These are phyloP conservation scores for Oncorhynchus gorbuscha DNA, from an alignment of 2,113 vertebrate species.

Conservation along the genomic window DNA sequence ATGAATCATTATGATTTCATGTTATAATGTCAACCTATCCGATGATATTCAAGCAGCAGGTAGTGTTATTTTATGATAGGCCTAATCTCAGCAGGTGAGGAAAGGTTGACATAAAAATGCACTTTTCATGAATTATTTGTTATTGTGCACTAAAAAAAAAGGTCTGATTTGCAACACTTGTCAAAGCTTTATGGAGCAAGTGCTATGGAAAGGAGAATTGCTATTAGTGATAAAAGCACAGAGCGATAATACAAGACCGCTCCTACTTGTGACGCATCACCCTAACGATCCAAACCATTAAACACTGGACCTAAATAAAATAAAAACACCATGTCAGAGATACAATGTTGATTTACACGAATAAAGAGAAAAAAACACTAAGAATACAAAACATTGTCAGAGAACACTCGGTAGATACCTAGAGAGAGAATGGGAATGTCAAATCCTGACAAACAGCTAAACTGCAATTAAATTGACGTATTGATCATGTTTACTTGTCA, in stretches of 20 bases:
- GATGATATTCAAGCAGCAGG: background rate
- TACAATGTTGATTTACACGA: too few species aligned
- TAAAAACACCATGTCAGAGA: too few species aligned
- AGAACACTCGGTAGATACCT: too few species aligned
- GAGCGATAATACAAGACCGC: background rate
- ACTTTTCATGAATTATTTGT: slow-evolving; percentile 60
- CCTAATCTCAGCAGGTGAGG: slow-evolving; percentile 6
- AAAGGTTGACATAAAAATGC: slow-evolving; percentile 45
- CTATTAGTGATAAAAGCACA: slow-evolving; percentile 29
- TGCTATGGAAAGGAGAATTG: slow-evolving; percentile 34
- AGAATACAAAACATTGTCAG: too few species aligned
- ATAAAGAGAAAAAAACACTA: too few species aligned
- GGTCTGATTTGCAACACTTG: slow-evolving; percentile 37
- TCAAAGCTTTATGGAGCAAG: slow-evolving; percentile 22
- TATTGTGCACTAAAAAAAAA: slow-evolving; percentile 36
- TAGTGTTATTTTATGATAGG: background rate
- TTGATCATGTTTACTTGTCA: too few species aligned
- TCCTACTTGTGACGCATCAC: background rate
- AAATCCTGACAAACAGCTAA: too few species aligned
- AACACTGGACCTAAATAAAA: background rate
- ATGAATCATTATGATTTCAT: slow-evolving; percentile 11
- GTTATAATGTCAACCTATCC: slow-evolving; percentile 23
- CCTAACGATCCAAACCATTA: background rate
- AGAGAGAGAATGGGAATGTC: too few species aligned
- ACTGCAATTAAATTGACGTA: too few species aligned